phyloP scores from a whole-genome alignment of 2,888 invertebrate species.

The Orchesella flavescens region DNA sequence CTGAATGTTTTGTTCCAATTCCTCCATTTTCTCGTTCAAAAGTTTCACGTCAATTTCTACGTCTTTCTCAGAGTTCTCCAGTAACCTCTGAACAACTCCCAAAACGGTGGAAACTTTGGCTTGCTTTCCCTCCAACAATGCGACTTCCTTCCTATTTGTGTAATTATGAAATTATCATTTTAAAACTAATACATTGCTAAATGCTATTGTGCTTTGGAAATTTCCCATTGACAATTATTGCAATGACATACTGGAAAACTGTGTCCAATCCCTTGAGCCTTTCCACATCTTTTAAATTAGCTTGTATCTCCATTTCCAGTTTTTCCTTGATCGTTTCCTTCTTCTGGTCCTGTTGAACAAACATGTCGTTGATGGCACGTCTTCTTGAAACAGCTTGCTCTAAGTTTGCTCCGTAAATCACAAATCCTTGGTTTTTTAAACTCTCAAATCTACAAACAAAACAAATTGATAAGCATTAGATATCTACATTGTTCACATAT shows the following conservation, averaged over 20 bases:
- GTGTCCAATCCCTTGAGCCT: slow-evolving; percentile 3
- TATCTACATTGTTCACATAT: too few species aligned
- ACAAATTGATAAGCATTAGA: slow-evolving; percentile 1
- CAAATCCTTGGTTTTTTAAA: slow-evolving; percentile 36
- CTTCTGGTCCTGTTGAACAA: slow-evolving; percentile 15
- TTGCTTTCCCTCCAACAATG: slow-evolving; percentile 2
- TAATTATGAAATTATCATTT: background rate
- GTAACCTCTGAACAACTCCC: background rate
- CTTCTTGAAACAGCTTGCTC: slow-evolving; percentile 48
- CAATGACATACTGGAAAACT: background rate
- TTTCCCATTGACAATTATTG: too few species aligned
- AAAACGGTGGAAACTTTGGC: background rate
- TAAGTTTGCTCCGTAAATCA: slow-evolving; percentile 56
- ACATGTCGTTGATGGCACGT: slow-evolving; percentile 26
- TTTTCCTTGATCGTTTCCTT: background rate
- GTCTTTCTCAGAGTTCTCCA: slow-evolving; percentile 31
- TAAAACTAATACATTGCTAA: too few species aligned
- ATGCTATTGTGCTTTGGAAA: too few species aligned
- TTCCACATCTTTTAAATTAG: background rate
- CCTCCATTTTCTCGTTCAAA: slow-evolving; percentile 45
- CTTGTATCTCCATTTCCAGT: slow-evolving; percentile 16
- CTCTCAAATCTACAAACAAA: slow-evolving; percentile 45
- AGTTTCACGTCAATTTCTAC: slow-evolving; percentile 45
- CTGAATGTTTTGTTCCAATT: slow-evolving; percentile 21
- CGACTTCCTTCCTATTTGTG: slow-evolving; percentile 8